Base-by-base conservation (phyloP, 2,888 invertebrate species). In the Leptopilina drosophilae region DNA sequence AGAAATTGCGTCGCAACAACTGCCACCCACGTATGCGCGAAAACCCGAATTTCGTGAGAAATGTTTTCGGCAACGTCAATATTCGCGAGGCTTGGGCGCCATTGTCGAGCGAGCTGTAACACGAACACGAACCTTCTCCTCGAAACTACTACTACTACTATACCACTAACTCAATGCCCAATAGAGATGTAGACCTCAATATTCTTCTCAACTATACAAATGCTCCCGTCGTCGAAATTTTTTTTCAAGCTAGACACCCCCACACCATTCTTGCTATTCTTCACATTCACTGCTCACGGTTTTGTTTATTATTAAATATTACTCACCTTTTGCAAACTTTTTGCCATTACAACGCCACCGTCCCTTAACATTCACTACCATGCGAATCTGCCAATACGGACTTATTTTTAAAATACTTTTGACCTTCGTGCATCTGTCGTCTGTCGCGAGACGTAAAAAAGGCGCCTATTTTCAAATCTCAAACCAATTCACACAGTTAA, bases 261-360 rank as follows among this genome's bases (percentile, higher is more conserved):
- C 20, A 20, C 76, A 15, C 20, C 49, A 64, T 42, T 26, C 62
- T 49, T 64, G 20, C 64, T 76, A 64, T 15, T 67, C 33, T n/a
- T n/a, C 46, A 15, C 49, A 64, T 64, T 59, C 76, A 76, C 64
- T 64, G 64, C 49, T 15, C 64, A 64, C 64, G 12, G 46, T 73
- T 73, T 20, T 73, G 56, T 73, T 73, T 73, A 73, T 73, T 56
- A n/a, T 33, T 56, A 56, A 73, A 73, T 73, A 73, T 87, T 90
- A 94, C 95, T 95, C 94, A 95, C 95, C 95, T 95, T 94, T 94
- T 94, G 94, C 94, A 94, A 94, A 94, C 94, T 92, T 94, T 95
- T 94, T 95, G 95, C 95, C 95, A 95, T 95, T 94, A 95, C 95
- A 95, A 94, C 94, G 94, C 95, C 95, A 94, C 94, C 95, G 95